phyloP scores from a whole-genome alignment of 2,888 invertebrate species.

The Pseudeuparius sepicola region DNA sequence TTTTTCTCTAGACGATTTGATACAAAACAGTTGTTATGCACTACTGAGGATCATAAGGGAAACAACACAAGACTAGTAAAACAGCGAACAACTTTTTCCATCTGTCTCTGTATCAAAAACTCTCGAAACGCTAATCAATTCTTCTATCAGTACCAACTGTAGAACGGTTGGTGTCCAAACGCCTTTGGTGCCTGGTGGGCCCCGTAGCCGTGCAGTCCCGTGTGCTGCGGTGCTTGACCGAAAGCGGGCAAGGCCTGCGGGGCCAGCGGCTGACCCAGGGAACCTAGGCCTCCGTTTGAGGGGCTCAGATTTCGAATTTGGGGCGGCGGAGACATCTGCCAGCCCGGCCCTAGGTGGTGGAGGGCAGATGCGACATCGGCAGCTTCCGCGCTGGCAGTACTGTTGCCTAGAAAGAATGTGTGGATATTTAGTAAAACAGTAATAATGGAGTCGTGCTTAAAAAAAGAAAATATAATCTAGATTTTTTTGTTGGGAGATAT shows the following conservation, averaged over 20 bases:
- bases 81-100: too few species aligned
- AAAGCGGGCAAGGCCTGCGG: neutral
- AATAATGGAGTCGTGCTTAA: neutral
- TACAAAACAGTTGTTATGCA: too few species aligned
- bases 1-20: too few species aligned
- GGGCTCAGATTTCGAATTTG: constrained; percentile 30
- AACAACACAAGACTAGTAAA: too few species aligned
- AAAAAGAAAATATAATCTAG: too few species aligned
- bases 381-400: constrained; percentile 26
- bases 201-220: constrained; percentile 26
- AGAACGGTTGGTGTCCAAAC: constrained; percentile 31
- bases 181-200: constrained; percentile 28
- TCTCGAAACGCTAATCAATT: too few species aligned
- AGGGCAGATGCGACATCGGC: constrained; percentile 34
- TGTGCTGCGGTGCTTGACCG: constrained; percentile 22
- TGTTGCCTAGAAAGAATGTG: constrained; percentile 28
- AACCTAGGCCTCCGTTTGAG: constrained; percentile 9
- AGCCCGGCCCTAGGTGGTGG: constrained; percentile 35
- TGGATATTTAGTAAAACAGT: neutral
- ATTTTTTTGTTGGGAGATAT: too few species aligned
- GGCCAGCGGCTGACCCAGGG: too few species aligned
- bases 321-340: constrained; percentile 29
- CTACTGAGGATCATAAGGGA: too few species aligned
- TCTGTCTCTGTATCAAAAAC: too few species aligned
- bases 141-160: constrained; percentile 34